Percentiles rank a stretch among this genome's conserved stretches.
Evolutionary conservation across 2,797 vertebrate species (phyloP).

Genomic region (Telmatherina bonti): DNA sequence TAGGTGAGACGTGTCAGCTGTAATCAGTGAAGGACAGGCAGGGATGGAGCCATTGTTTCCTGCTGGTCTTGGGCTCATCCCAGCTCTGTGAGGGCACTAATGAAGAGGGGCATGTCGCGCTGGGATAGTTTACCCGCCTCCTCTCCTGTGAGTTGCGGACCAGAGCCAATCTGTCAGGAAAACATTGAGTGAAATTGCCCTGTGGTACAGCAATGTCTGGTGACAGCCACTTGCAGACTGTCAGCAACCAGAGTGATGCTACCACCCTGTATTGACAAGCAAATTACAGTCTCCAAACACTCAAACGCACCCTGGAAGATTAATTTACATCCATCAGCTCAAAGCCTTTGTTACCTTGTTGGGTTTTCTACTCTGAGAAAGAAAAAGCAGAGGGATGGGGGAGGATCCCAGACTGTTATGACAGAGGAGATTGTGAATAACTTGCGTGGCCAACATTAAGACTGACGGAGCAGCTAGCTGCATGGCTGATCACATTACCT

Average conservation of each 20-base stretch:
- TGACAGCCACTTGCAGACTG: constrained; percentile 91
- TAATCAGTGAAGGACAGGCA: constrained; percentile 82
- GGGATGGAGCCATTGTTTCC: constrained; percentile 84
- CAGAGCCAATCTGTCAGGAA: constrained; percentile 97
- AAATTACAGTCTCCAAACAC: constrained; percentile 93
- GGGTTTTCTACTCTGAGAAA: constrained; percentile 66
- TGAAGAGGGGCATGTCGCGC: constrained; percentile 95
- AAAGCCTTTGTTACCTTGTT: constrained; percentile 83
- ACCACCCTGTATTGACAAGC: constrained; percentile 92
- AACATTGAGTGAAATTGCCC: constrained; percentile 96
- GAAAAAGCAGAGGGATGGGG: constrained; percentile 46
- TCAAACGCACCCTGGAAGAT: constrained; percentile 87
- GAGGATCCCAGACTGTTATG: constrained; percentile 85
- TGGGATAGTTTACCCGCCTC: constrained; percentile 92
- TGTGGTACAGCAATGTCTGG: constrained; percentile 87
- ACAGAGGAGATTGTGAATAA: constrained; percentile 89
- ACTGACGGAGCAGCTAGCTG: constrained; percentile 90
- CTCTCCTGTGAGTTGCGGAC: constrained; percentile 93
- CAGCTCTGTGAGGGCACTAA: constrained; percentile 90
- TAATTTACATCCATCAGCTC: constrained; percentile 91
- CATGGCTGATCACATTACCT: constrained; percentile 92
- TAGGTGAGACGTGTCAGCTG: constrained; percentile 86
- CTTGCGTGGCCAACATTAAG: constrained; percentile 90
- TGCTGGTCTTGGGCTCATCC: constrained; percentile 79
- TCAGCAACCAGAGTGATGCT: constrained; percentile 74